Evolutionary conservation across 2,888 invertebrate species (phyloP), one percentile per base, ranked within the genome.

Genomic region (Orthosia incerta): DNA sequence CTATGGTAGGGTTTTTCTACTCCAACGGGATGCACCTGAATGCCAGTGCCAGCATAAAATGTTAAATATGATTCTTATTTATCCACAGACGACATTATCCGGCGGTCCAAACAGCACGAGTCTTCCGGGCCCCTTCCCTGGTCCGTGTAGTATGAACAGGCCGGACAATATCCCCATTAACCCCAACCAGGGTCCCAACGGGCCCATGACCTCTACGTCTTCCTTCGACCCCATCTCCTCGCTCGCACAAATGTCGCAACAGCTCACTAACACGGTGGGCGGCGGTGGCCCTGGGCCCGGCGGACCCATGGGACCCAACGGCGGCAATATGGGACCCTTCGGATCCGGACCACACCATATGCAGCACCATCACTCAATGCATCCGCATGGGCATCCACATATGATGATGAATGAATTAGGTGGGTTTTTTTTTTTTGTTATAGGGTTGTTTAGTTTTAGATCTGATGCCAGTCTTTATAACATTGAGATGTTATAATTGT

Each of bases 191-290:
- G 93, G 97, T 89, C 94, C 96, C 93, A 87, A 96, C 93, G 91
- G 97, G 90, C 94, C 97, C 93, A 88, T 97, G 97, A 89, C 95
- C 9, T 86, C 93, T 57, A 92, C 95, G 60, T 91, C 96, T 97
- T 90, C 98, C 91, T 99, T 99, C 93, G 99, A 99, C 96, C 99
- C 99, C 1, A 99, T 99, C 88, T 98, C 99, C 67, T 99, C 99
- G 13, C 97, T 99, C 89, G 99, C 99, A 71, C 99, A 99, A 94
- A 99, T 99, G 99, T 98, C 98, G 80, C 99, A 99, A 90, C 98
- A 99, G 91, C 95, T 99, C 82, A 98, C 99, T 18, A 98, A 98
- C 89, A 98, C 98, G 53, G 95, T 91, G 97, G 95, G 96, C n/a
- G 94, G 94, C 50, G 93, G 94, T n/a, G 92, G 93, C 16, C 92